A percentile compares a stretch with the other conserved stretches of the same genome.
phyloP scores from a whole-genome alignment of 2,888 invertebrate species.

The Melipona beecheii region DNA sequence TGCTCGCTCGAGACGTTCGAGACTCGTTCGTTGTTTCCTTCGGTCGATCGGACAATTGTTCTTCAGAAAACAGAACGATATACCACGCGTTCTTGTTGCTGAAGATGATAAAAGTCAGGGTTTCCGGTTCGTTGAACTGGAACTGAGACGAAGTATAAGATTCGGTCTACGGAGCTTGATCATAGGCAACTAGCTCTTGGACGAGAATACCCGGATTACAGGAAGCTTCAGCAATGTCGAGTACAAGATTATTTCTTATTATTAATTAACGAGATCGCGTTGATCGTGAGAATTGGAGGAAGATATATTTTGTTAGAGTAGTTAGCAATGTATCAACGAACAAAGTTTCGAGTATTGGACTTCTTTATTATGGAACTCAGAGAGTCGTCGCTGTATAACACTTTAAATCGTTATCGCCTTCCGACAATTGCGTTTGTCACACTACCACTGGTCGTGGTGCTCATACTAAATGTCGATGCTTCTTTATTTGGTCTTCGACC shows the following conservation, averaged over 20 bases:
- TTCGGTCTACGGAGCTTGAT: slow-evolving; percentile 26
- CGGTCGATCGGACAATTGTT: slow-evolving; percentile 12
- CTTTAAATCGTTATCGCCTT: slow-evolving; percentile 18
- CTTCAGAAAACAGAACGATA: slow-evolving; percentile 23
- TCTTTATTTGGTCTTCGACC: slow-evolving; percentile 32
- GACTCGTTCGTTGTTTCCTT: neutral
- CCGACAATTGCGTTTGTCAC: slow-evolving; percentile 22
- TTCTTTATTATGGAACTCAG: neutral
- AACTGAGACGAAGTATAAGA: slow-evolving; percentile 36
- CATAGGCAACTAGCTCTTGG: neutral
- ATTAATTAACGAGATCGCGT: neutral
- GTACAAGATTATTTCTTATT: neutral
- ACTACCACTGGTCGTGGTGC: neutral
- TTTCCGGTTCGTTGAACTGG: slow-evolving; percentile 55
- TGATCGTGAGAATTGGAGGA: neutral
- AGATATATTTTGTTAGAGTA: neutral
- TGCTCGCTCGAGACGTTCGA: neutral
- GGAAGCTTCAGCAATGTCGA: neutral
- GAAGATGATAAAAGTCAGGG: slow-evolving; percentile 28
- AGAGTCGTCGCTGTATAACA: neutral
- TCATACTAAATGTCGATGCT: slow-evolving; percentile 32
- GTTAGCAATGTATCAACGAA: neutral
- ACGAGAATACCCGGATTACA: neutral
- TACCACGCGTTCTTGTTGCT: slow-evolving; percentile 6
- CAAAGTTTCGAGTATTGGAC: neutral